phyloP scores from a whole-genome alignment of 2,797 vertebrate genomes.

The Chaenodraco wilsoni region DNA sequence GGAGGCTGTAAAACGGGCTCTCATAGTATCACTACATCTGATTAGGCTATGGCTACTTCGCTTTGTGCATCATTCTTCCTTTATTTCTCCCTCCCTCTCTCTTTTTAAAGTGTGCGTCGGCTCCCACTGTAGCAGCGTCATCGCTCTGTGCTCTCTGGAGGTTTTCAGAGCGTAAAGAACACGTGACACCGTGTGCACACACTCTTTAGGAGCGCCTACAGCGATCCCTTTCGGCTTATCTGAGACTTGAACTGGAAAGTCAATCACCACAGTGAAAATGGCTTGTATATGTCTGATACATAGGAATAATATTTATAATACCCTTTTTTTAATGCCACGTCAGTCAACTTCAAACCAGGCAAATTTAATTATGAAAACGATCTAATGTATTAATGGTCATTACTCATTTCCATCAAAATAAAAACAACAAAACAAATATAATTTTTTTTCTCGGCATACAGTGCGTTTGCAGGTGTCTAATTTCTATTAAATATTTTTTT shows the following conservation, averaged over 20 bases:
- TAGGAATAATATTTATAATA: slow-evolving; percentile 14
- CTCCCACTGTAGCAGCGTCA: slow-evolving; percentile 77
- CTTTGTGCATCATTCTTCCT: slow-evolving; percentile 56
- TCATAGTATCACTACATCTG: slow-evolving; percentile 66
- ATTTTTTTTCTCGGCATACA: background rate
- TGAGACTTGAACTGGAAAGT: slow-evolving; percentile 79
- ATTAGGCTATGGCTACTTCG: slow-evolving; percentile 55
- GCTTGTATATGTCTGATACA: slow-evolving; percentile 34
- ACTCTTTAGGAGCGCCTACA: slow-evolving; percentile 87
- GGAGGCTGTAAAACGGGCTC: slow-evolving; percentile 53
- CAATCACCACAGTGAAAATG: slow-evolving; percentile 57
- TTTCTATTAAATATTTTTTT: background rate
- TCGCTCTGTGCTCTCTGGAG: slow-evolving; percentile 77
- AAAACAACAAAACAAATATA: background rate
- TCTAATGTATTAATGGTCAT: background rate
- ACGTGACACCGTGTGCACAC: slow-evolving; percentile 75
- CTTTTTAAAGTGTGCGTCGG: slow-evolving; percentile 54
- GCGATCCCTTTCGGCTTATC: slow-evolving; percentile 88
- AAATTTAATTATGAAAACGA: background rate
- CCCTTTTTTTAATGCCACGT: background rate
- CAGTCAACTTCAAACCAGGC: background rate
- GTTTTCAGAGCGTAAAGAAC: slow-evolving; percentile 74
- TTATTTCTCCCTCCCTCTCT: slow-evolving; percentile 14
- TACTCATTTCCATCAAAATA: background rate
- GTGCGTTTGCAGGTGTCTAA: background rate